phyloP scores from a whole-genome alignment of 2,797 vertebrate genomes.

The Loriculus beryllinus region DNA sequence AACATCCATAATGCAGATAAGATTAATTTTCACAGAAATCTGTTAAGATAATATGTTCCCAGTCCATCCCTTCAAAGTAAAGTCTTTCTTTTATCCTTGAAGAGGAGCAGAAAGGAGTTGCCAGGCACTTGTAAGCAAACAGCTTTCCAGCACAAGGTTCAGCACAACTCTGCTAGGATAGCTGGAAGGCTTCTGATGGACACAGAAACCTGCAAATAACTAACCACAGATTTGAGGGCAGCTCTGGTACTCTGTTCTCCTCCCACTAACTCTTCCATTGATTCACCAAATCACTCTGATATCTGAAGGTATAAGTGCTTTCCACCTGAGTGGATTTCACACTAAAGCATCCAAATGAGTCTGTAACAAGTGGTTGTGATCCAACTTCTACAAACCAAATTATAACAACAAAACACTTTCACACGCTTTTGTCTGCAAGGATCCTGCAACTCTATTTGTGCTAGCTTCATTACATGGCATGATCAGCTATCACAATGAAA shows the following conservation, averaged over 20 bases:
- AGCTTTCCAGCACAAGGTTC: neutral
- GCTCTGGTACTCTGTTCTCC: neutral
- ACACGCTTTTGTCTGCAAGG: neutral
- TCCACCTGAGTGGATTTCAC: neutral
- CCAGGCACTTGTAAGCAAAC: neutral
- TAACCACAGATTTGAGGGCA: neutral
- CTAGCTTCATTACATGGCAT: neutral
- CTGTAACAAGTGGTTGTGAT: slow-evolving; percentile 1
- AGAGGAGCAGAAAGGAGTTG: neutral
- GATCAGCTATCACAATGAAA: neutral
- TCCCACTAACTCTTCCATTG: neutral
- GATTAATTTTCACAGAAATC: neutral
- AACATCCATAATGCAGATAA: neutral
- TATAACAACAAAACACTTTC: slow-evolving; percentile 11
- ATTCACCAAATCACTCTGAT: neutral
- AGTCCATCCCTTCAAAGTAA: neutral
- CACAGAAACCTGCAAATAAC: neutral
- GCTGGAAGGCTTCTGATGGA: neutral
- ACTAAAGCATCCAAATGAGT: neutral
- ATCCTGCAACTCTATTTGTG: neutral
- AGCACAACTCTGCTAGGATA: neutral
- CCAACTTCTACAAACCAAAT: neutral
- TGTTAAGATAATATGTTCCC: neutral
- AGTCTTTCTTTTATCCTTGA: neutral
- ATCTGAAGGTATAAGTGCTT: neutral